Evolutionary conservation across 2,797 vertebrate genomes (phyloP).

Genomic region (Aplochiton taeniatus): DNA sequence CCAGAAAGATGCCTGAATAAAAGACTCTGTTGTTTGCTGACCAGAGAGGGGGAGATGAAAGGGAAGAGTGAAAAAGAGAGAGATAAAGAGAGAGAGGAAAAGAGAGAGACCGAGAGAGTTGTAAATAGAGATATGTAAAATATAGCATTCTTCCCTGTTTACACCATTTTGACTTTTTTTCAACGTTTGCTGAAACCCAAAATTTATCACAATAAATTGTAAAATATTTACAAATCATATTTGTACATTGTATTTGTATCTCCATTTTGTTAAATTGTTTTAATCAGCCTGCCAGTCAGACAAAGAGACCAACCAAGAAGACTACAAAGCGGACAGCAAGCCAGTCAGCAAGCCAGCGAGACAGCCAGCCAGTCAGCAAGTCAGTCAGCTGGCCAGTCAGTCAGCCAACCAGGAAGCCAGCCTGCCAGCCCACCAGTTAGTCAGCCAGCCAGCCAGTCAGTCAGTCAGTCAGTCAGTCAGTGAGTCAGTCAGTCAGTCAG

Average conservation of each 20-base stretch:
- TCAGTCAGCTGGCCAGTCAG: background rate
- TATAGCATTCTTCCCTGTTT: too few relatives aligned
- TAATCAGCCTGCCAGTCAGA: conserved; percentile 13
- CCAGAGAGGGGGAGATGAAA: conserved; percentile 60
- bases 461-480: background rate
- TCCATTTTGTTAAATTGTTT: too few relatives aligned
- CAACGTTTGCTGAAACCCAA: too few relatives aligned
- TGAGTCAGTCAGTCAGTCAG: too few relatives aligned
- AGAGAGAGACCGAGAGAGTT: background rate
- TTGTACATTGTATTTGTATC: too few relatives aligned
- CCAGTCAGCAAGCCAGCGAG: conserved; percentile 2
- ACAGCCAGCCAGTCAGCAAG: conserved; percentile 7
- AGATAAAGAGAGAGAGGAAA: background rate
- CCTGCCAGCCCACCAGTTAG: background rate
- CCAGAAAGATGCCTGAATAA: conserved; percentile 69
- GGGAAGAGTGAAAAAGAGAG: conserved; percentile 60
- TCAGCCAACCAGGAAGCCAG: conserved; percentile 25
- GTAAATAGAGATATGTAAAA: too few relatives aligned
- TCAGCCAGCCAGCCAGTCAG: background rate
- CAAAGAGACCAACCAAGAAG: conserved; percentile 13
- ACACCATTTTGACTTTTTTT: too few relatives aligned
- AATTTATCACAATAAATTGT: too few relatives aligned
- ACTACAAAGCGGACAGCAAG: background rate
- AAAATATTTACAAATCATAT: too few relatives aligned
- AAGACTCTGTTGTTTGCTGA: conserved; percentile 73